Evolutionary conservation across 2,113 vertebrate genomes (phyloP), one percentile per base, ranked within the genome.

Genomic region (Potamarius usumacintae): DNA sequence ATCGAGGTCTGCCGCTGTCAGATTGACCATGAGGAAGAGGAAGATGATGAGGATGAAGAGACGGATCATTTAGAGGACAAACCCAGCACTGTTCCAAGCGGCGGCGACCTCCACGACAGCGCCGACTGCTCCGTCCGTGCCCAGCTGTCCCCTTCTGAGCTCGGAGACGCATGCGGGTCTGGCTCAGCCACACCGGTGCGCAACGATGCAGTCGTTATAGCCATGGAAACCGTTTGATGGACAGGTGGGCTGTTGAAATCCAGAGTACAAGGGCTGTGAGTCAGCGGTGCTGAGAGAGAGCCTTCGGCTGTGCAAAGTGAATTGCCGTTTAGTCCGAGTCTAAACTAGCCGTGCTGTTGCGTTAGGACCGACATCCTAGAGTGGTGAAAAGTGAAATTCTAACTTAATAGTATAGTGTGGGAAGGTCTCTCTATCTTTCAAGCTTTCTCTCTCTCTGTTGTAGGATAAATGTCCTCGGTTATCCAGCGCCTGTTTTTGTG

Each of bases 1-100:
- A 99, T 99, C 0, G 98, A 99, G 93, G 96, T 99, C 50, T 97
- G 97, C 82, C 96, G 95, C 84, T 96, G 96, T 90, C 94, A 91
- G 4, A 92, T 96, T 82, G 72, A 90, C 84, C 93, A 88, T 78
- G 92, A 93, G 89, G 91, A 92, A 34, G 92, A 92, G 14, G 89
- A 92, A 1, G 89, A 89, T 1, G 88, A 71, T 5, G 55, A 74
- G 0, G 86, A 85, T 6, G 84, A 82, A 9, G 88, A 67, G 14
- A 34, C 67, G 57, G 79, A 88, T 87, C 9, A 89, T 84, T 53
- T 82, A 0, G 76, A 87, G 34, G 89, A 5, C 5, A 82, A 87
- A 74, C 30, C 17, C 0, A 34, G 42, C 14, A 5, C 42, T 57
- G 34, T 18, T 2, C 48, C 85, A 25, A 7, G 12, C 7, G 15